These are phyloP conservation scores for Premnoplex brunnescens DNA, from an alignment of 2,797 vertebrate species.

Conservation along the genomic window DNA sequence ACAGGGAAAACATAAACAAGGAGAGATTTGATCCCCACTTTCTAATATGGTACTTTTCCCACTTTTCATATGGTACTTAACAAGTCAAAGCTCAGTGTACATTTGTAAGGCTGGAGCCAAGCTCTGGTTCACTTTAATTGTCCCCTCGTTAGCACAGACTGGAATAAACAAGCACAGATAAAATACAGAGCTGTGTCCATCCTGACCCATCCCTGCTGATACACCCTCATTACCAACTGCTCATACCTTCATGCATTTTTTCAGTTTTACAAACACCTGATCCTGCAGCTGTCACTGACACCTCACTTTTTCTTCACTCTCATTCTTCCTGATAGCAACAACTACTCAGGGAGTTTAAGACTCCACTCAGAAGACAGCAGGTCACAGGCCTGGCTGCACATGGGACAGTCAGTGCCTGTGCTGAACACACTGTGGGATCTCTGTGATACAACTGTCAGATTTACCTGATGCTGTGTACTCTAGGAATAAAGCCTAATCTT, in stretches of 20 bases:
- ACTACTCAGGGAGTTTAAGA: not conserved
- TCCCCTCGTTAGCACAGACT: not conserved
- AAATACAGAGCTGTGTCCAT: not conserved
- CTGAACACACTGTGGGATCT: not conserved
- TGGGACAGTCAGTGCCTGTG: fast-evolving
- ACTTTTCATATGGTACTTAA: not conserved
- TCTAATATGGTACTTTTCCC: no score
- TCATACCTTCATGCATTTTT: not conserved
- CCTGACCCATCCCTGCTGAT: not conserved
- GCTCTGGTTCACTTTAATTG: not conserved
- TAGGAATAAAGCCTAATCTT: not conserved
- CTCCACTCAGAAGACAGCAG: not conserved
- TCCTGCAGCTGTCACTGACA: not conserved
- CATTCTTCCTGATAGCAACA: not conserved
- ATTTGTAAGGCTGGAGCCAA: not conserved
- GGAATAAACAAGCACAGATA: not conserved
- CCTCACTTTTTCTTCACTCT: not conserved
- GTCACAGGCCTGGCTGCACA: not conserved
- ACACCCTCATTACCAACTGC: not conserved
- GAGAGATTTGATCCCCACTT: not conserved
- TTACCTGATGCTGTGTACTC: not conserved
- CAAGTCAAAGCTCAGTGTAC: not conserved
- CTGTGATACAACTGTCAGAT: not conserved
- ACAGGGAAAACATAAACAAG: not conserved
- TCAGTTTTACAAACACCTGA: not conserved